Evolutionary conservation across 2,797 vertebrate genomes (phyloP), one percentile per base, ranked within the genome.

Genomic region (Melanotaenia pygmaea): DNA sequence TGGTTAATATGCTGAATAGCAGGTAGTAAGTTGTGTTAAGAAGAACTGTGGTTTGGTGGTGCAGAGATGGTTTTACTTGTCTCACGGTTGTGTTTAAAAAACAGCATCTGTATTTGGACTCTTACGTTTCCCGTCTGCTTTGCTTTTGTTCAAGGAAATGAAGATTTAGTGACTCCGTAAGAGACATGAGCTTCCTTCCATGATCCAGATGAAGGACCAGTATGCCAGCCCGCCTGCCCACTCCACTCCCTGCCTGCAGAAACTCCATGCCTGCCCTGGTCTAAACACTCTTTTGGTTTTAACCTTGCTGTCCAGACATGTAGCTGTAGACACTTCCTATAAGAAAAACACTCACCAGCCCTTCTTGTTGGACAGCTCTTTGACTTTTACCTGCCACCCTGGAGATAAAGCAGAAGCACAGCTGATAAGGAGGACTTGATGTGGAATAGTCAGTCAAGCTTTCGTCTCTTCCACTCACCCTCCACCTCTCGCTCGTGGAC

Each of bases 381-480:
- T 85, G 59, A 98, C 94, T 72, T 96, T 99, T 72, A 92, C 92
- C 68, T 98, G 97, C 95, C 97, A 96, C 1, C 93, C 98, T 99
- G 84, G 12, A 50, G 32, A 54, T 37, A 5, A 67, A 74, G 59
- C 64, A 64, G 12, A 78, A 53, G 28, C 28, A 73, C 9, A 58
- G 1, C 8, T 56, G 11, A 18, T 34, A 22, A 26, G 20, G 24
- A 63, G 8, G 20, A 45, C 3, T 6, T 53, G 34, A 58, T 64
- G 20, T 35, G 9, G 20, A 2, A 8, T 8, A 18, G 9, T 16
- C 3, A 2, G 35, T 14, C 9, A 18, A 9, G 66, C 9, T 1
- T 2, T 45, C 7, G 43, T 10, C 22, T 10, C 14, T 56, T 9
- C 47, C 22, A 70, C 91, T 86, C 51, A 95, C 95, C 92, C 67